A percentile compares a stretch with the other conserved stretches of the same genome.
Evolutionary conservation across 2,113 vertebrate genomes (phyloP).

Genomic region (Vulpes vulpes): DNA sequence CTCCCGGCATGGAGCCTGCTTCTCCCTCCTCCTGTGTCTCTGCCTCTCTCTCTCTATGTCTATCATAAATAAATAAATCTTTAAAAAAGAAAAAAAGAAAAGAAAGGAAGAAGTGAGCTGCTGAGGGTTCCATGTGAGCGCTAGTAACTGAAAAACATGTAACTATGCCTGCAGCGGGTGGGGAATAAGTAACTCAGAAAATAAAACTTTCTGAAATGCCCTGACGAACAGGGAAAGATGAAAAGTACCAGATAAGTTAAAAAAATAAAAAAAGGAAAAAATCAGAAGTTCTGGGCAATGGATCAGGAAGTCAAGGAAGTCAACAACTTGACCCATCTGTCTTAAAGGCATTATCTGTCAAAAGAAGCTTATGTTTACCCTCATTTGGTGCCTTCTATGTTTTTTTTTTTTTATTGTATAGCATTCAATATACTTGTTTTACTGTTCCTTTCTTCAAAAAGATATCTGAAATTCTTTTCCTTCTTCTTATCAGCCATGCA

Average conservation of each 20-base stretch:
- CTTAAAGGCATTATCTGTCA: background rate
- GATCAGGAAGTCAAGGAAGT: background rate
- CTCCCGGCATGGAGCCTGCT: no score
- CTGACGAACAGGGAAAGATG: background rate
- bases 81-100: no score
- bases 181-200: background rate
- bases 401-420: background rate
- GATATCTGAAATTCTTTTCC: conserved; percentile 51
- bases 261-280: background rate
- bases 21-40: no score
- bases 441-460: conserved; percentile 64
- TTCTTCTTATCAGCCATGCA: conserved; percentile 57
- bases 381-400: background rate
- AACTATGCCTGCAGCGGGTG: background rate
- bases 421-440: conserved; percentile 48
- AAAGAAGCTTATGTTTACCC: background rate
- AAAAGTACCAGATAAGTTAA: background rate
- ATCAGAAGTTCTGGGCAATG: background rate
- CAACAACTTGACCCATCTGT: background rate
- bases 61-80: no score
- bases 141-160: background rate
- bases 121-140: background rate
- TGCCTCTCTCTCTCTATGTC: no score
- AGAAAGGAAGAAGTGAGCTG: background rate
- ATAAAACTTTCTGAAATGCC: background rate